Percentiles rank a stretch among this genome's conserved stretches.
phyloP scores from a whole-genome alignment of 2,797 vertebrate genomes.

The Mormyrus hasselquistii region DNA sequence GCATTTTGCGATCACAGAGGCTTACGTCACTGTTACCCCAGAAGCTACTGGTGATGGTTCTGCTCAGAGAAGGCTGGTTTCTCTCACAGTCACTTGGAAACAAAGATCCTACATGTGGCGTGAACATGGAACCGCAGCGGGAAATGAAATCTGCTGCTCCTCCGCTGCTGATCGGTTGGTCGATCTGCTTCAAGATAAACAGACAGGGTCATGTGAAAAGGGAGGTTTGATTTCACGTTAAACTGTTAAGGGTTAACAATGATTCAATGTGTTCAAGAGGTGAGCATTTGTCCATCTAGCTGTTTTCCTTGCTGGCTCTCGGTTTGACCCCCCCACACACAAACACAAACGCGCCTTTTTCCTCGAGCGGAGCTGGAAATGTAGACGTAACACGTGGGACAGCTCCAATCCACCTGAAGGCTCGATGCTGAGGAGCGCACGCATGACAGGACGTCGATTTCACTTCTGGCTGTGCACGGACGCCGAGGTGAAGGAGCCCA shows the following conservation, averaged over 20 bases:
- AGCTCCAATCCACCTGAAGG: slow-evolving; percentile 78
- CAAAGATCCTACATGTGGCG: not conserved
- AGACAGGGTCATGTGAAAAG: not conserved
- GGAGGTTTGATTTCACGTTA: slow-evolving; percentile 1
- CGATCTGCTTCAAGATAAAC: not conserved
- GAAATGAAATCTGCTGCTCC: not conserved
- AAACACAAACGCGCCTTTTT: not conserved
- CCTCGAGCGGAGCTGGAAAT: slow-evolving; percentile 44
- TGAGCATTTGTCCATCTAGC: slow-evolving; percentile 64
- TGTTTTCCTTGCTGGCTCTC: slow-evolving; percentile 44
- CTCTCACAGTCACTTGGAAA: not conserved
- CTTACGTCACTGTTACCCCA: not conserved
- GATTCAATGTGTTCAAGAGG: slow-evolving; percentile 55
- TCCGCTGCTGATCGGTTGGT: not conserved
- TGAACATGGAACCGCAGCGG: not conserved
- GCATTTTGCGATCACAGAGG: not conserved
- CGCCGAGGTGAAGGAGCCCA: slow-evolving; percentile 94
- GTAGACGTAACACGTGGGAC: slow-evolving; percentile 65
- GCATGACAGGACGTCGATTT: slow-evolving; percentile 99
- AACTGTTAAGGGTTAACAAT: not conserved
- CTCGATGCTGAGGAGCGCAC: slow-evolving; percentile 75
- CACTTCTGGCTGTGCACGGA: slow-evolving; percentile 85
- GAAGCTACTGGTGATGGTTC: not conserved
- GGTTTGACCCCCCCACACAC: not conserved
- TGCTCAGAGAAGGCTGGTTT: not conserved